Conservation (phyloP, 1,140 invertebrate species). For the Drosophila erecta region DNA sequence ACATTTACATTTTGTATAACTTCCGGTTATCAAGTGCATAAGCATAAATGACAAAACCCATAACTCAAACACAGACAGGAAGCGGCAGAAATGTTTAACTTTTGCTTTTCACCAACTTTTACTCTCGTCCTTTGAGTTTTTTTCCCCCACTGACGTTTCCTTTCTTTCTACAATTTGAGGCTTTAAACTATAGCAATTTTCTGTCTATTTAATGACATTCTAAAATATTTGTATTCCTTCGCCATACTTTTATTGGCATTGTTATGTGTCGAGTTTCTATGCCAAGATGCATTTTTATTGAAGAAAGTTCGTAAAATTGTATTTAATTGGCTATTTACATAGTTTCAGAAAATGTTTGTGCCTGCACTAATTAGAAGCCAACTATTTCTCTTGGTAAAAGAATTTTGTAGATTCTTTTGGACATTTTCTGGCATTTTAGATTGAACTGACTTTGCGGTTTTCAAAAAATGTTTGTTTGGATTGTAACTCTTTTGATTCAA, state of each 20-base stretch:
- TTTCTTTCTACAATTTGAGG: neutral
- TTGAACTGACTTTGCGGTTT: neutral
- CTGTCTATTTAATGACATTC: neutral
- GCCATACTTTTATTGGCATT: no score
- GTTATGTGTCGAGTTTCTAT: no score
- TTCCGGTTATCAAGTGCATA: conserved; percentile 46
- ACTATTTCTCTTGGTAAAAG: neutral
- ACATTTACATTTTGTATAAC: conserved; percentile 66
- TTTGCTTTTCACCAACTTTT: conserved; percentile 41
- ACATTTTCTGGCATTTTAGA: neutral
- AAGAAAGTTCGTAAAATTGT: no score
- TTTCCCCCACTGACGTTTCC: neutral
- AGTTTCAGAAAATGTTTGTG: neutral
- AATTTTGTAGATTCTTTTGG: neutral
- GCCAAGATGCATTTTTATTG: no score
- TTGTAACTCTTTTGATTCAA: neutral
- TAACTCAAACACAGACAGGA: conserved; percentile 52
- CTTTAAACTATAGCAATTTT: neutral
- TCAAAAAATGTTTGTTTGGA: neutral
- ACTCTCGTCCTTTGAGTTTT: conserved; percentile 27
- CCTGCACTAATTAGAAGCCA: neutral
- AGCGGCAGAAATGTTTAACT: conserved; percentile 29
- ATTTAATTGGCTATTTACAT: no score
- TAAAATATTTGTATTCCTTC: neutral
- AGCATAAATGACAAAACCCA: conserved; percentile 54